Evolutionary conservation across 2,113 vertebrate species (phyloP).

Genomic region (Meleagris gallopavo): DNA sequence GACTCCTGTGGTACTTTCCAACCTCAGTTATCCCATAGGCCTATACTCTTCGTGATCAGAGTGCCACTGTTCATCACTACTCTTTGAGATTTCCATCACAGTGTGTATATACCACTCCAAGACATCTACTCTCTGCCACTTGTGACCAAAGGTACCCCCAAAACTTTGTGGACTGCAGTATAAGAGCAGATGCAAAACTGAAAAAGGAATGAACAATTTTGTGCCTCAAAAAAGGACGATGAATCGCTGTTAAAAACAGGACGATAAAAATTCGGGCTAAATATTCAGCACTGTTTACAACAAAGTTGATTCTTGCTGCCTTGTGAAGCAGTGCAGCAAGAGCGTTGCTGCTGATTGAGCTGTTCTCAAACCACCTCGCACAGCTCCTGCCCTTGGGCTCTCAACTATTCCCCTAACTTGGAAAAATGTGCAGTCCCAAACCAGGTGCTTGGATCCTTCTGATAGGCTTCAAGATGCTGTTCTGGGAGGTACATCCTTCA

Average conservation of each 20-base stretch:
- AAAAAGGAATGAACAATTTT: neutral
- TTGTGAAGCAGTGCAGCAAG: neutral
- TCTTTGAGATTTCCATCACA: neutral
- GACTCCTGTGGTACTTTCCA: neutral
- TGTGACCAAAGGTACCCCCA: neutral
- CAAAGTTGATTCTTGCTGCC: neutral
- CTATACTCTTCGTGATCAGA: neutral
- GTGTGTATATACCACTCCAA: neutral
- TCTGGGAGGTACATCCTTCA: neutral
- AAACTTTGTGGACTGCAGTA: neutral
- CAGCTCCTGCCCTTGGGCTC: neutral
- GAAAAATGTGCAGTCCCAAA: neutral
- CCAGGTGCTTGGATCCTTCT: neutral
- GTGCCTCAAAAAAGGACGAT: neutral
- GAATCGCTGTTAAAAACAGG: neutral
- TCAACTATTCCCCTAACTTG: neutral
- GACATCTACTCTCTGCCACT: neutral
- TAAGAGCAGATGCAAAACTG: neutral
- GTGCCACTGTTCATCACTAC: neutral
- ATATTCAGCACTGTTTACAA: neutral
- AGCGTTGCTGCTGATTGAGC: neutral
- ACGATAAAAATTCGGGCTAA: neutral
- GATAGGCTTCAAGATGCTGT: neutral
- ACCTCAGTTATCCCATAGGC: neutral
- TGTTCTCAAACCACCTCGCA: accelerated